These are phyloP conservation scores for Sabellastarte sp. DNA, from an alignment of 2,888 invertebrate species.

Conservation along the genomic window DNA sequence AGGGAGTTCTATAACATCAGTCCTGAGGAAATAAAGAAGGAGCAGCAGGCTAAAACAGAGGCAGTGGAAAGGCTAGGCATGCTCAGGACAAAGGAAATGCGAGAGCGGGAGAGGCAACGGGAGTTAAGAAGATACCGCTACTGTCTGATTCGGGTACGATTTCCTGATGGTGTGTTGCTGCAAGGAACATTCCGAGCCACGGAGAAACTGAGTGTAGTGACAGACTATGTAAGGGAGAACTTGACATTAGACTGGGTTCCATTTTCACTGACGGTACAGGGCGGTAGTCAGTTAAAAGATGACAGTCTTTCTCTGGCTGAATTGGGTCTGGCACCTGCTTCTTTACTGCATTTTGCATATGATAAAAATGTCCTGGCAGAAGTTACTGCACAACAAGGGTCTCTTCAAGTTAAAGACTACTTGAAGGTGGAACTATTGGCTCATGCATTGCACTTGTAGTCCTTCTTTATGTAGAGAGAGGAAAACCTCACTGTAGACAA, in stretches of 20 bases:
- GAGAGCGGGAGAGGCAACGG: conserved; percentile 82
- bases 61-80: conserved; percentile 78
- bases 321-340: conserved; percentile 78
- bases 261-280: conserved; percentile 71
- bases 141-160: conserved; percentile 79
- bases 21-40: conserved; percentile 80
- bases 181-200: conserved; percentile 87
- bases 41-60: conserved; percentile 65
- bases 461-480: too few species aligned
- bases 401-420: conserved; percentile 54
- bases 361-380: conserved; percentile 58
- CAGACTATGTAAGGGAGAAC: conserved; percentile 78
- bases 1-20: conserved; percentile 80
- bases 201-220: conserved; percentile 74
- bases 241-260: conserved; percentile 69
- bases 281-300: conserved; percentile 71
- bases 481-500: too few species aligned
- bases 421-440: conserved; percentile 78
- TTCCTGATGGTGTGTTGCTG: conserved; percentile 68
- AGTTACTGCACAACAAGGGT: conserved; percentile 43
- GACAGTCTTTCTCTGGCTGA: conserved; percentile 68
- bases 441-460: conserved; percentile 26
- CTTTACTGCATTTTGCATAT: conserved; percentile 76
- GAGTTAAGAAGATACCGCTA: conserved; percentile 73
- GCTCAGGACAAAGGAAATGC: conserved; percentile 90